Percentiles rank a stretch among this genome's conserved stretches.
Conservation (phyloP, 1,140 invertebrate species). For the Chrysomallon squamiferum region DNA sequence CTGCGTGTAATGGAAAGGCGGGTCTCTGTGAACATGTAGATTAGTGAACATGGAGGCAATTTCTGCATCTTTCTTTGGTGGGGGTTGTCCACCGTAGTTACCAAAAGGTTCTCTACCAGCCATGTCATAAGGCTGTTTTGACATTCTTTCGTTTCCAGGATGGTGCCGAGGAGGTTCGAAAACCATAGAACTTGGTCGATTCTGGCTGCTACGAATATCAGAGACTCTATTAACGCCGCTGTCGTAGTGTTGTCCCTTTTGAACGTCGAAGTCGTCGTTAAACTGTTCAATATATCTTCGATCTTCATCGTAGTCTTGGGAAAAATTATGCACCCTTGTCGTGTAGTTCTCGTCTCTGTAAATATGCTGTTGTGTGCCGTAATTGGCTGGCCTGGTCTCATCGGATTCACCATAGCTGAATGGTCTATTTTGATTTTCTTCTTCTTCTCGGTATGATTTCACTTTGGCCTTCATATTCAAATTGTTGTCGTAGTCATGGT, state of each 20-base stretch:
- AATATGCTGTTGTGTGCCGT: neutral
- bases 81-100: constrained; percentile 1
- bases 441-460: neutral
- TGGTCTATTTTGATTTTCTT: too few species aligned
- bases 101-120: neutral
- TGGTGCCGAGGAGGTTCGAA: neutral
- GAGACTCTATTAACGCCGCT: neutral
- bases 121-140: constrained; percentile 17
- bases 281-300: constrained; percentile 1
- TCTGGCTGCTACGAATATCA: neutral
- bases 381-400: too few species aligned
- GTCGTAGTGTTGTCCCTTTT: constrained; percentile 1
- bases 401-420: too few species aligned
- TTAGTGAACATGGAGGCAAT: constrained; percentile 40
- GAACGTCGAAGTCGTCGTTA: neutral
- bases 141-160: neutral
- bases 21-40: constrained; percentile 20
- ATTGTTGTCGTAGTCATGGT: neutral
- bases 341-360: neutral
- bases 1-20: neutral
- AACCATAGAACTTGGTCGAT: neutral
- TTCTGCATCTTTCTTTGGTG: constrained; percentile 28
- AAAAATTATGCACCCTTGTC: neutral
- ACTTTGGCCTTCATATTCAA: constrained; percentile 11
- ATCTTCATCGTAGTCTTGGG: neutral